Percentiles rank a stretch among this genome's conserved stretches.
These are phyloP conservation scores for Phorcus lineatus DNA, from an alignment of 2,888 invertebrate genomes.

Conservation along the genomic window DNA sequence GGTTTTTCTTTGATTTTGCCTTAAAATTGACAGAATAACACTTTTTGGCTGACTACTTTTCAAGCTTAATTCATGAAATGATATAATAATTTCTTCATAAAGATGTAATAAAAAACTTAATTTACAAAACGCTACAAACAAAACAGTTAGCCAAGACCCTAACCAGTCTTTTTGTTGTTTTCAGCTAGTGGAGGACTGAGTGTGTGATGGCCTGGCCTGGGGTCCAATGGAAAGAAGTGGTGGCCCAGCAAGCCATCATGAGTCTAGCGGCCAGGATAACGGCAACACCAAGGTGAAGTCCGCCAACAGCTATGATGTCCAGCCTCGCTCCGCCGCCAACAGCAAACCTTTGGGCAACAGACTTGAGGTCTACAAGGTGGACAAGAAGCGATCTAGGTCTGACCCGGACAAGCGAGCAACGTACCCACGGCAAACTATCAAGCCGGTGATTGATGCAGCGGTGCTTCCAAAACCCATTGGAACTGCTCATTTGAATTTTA, in stretches of 20 bases:
- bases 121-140: no score
- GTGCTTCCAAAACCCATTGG: neutral
- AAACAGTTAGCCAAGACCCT: no score
- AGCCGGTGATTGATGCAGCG: neutral
- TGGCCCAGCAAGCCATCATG: slow-evolving; percentile 34
- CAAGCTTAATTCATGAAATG: no score
- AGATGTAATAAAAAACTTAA: no score
- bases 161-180: neutral
- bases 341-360: slow-evolving; percentile 6
- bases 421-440: neutral
- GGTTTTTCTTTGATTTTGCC: no score
- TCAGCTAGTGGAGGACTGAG: neutral
- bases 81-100: no score
- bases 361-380: slow-evolving; percentile 14
- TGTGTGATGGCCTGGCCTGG: slow-evolving; percentile 30
- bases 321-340: neutral
- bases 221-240: slow-evolving; percentile 37
- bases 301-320: neutral
- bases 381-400: neutral
- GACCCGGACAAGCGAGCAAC: neutral
- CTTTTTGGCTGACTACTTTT: no score
- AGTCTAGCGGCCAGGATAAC: neutral
- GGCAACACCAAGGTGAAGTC: slow-evolving; percentile 1
- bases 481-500: neutral
- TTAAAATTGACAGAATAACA: no score